Evolutionary conservation across 2,888 invertebrate genomes (phyloP).

Genomic region (Uloborus plumipes): DNA sequence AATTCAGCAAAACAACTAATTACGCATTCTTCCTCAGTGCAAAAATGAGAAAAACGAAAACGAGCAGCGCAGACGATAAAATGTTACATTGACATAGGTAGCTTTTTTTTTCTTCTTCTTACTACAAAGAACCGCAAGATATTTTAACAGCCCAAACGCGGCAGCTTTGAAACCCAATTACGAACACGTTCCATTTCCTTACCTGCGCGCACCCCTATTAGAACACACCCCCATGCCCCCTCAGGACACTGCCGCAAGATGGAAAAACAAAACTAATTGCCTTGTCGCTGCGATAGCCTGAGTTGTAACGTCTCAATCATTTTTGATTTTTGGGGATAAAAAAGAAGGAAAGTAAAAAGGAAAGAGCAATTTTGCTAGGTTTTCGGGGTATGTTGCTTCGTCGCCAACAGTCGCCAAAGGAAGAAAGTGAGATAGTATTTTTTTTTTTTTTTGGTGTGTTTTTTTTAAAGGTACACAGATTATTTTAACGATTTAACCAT

Average conservation of each 20-base stretch:
- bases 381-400: no score
- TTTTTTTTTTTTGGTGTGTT: no score
- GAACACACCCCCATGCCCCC: background rate
- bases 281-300: conserved; percentile 52
- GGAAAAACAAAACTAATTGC: conserved; percentile 43
- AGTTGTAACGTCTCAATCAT: conserved; percentile 61
- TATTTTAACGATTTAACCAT: no score
- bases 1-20: no score
- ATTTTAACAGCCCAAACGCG: conserved; percentile 31
- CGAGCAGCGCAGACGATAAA: no score
- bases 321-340: conserved; percentile 31
- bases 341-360: conserved; percentile 8
- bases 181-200: conserved; percentile 39
- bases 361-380: background rate
- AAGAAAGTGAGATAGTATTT: no score
- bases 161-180: conserved; percentile 57
- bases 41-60: no score
- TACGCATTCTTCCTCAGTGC: no score
- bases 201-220: background rate
- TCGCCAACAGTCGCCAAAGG: conserved; percentile 1
- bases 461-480: no score
- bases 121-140: no score
- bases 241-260: background rate
- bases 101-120: no score
- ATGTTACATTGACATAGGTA: no score